Evolutionary conservation across 2,797 vertebrate genomes (phyloP).

Genomic region (Chaetophractus vellerosus): DNA sequence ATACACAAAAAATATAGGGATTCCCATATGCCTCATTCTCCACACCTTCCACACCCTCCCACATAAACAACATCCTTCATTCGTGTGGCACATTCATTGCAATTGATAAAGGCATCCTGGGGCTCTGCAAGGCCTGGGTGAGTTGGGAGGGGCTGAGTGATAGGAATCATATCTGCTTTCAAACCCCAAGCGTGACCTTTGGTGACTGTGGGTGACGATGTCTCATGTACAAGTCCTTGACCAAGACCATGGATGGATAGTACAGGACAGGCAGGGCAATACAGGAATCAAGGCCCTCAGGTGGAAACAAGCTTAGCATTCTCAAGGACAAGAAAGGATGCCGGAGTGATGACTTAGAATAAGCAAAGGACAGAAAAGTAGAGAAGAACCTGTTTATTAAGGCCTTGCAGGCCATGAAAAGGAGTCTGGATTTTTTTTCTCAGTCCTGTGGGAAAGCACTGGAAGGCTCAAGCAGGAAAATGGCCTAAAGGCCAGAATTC

Average conservation of each 20-base stretch:
- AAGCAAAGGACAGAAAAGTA: neutral
- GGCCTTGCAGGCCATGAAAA: neutral
- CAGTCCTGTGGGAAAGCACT: neutral
- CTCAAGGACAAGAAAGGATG: neutral
- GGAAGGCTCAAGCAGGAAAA: neutral
- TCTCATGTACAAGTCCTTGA: neutral
- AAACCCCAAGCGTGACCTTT: neutral
- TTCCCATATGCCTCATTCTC: too few relatives aligned
- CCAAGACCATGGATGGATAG: neutral
- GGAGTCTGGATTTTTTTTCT: conserved; percentile 43
- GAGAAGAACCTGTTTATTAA: neutral
- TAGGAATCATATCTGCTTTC: neutral
- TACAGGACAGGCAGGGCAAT: neutral
- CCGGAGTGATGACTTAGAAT: neutral
- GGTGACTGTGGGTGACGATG: neutral
- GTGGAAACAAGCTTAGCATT: neutral
- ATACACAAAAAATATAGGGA: too few relatives aligned
- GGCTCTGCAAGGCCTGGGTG: neutral
- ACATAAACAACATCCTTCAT: too few relatives aligned
- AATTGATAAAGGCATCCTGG: too few relatives aligned
- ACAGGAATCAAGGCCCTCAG: neutral
- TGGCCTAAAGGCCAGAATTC: neutral
- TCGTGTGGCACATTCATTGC: too few relatives aligned
- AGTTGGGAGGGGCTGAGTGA: neutral
- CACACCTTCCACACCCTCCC: too few relatives aligned